These are phyloP conservation scores for Tympanuchus pallidicinctus DNA, from an alignment of 2,113 vertebrate genomes.

Conservation along the genomic window DNA sequence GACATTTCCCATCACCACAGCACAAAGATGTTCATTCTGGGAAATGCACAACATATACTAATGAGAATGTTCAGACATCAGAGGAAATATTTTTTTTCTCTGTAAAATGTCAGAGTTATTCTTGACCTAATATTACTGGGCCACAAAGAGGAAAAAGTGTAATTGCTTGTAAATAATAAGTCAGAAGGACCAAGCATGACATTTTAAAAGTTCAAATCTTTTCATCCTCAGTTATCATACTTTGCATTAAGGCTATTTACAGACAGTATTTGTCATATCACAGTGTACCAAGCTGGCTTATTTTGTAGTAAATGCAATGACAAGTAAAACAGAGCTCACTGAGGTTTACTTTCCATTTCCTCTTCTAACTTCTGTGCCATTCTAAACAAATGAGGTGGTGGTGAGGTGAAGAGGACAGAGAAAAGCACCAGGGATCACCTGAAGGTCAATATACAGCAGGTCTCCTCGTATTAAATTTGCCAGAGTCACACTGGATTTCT, in stretches of 20 bases:
- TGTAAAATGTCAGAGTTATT: slow-evolving; percentile 35
- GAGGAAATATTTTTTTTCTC: background rate
- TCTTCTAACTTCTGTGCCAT: slow-evolving; percentile 30
- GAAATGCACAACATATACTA: slow-evolving; percentile 39
- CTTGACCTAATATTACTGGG: slow-evolving; percentile 1
- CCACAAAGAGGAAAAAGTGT: background rate
- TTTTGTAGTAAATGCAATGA: slow-evolving; percentile 30
- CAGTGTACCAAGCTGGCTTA: slow-evolving; percentile 18
- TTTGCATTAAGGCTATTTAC: slow-evolving; percentile 4
- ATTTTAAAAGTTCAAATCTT: slow-evolving; percentile 62
- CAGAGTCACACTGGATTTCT: background rate
- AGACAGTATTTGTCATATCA: slow-evolving; percentile 45
- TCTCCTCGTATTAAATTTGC: background rate
- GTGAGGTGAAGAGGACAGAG: slow-evolving; percentile 38
- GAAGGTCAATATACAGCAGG: slow-evolving; percentile 39
- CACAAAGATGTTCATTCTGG: slow-evolving; percentile 39
- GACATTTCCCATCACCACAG: slow-evolving; percentile 38
- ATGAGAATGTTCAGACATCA: background rate
- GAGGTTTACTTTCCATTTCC: slow-evolving; percentile 45
- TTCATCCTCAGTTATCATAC: slow-evolving; percentile 20
- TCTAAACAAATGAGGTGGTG: slow-evolving; percentile 26
- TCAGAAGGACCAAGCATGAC: slow-evolving; percentile 43
- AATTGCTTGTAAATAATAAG: slow-evolving; percentile 59
- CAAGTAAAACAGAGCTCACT: slow-evolving; percentile 13
- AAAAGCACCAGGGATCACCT: slow-evolving; percentile 28